Base-by-base conservation (phyloP, 2,113 vertebrate species). In the Illadopsis cleaveri region DNA sequence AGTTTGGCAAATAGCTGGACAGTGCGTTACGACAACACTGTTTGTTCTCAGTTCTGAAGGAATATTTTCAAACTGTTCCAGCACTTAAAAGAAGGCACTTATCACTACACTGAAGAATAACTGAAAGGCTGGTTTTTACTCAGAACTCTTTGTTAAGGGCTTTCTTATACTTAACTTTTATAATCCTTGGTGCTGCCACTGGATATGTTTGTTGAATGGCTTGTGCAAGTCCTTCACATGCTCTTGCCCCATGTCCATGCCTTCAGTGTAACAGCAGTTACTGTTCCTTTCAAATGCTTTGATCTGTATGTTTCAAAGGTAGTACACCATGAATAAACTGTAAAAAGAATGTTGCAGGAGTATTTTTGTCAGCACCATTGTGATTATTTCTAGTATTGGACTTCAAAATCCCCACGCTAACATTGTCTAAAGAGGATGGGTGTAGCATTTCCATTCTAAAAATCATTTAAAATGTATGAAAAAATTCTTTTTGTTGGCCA, bases 61-160 rank as follows among this genome's bases (percentile, higher is more conserved):
- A 71, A 44, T 42, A 79, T 87, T 96, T 92, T 94, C 58, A 65
- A 87, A 88, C 70, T 40, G 21, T 58, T 87, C 51, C 79, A 69
- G 78, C 53, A 85, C 70, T 93, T 93, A 75, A 2, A 5, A 94
- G 93, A 95, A 97, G 44, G 57, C 84, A 87, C 94, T 95, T 94
- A 72, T 61, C 78, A 82, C 62, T 15, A 4, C 47, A 69, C 62
- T 69, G 50, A 73, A 85, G 81, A 71, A 48, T 50, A 85, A 69
- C 28, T 24, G 33, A 79, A 81, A 93, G 62, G 23, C 30, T 89
- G 70, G 45, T 54, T 78, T 81, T 86, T 85, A 61, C 95, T 93
- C 71, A 62, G 93, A 94, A 81, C 42, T 68, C 56, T 90, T 92
- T 92, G 80, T 93, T 70, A 89, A 96, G 60, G 76, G n/a, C 45